Conservation (phyloP, 1,140 invertebrate species). For the Charaxes varanes region DNA sequence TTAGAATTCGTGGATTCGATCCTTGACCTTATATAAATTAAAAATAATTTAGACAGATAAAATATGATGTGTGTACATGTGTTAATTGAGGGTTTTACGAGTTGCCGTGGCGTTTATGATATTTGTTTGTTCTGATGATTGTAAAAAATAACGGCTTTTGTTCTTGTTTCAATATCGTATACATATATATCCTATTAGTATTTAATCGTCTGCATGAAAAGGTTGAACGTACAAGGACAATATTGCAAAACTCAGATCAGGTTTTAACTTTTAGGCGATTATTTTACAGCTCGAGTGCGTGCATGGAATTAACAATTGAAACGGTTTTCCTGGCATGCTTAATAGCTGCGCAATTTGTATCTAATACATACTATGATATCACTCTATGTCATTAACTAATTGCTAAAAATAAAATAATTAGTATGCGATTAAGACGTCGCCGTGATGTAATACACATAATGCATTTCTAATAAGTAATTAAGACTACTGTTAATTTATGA, state of each 20-base stretch:
- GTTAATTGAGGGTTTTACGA: too few relatives aligned
- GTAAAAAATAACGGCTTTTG: not conserved
- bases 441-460: too few relatives aligned
- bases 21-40: conserved; percentile 13
- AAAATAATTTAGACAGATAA: too few relatives aligned
- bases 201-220: conserved; percentile 22
- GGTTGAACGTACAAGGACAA: conserved; percentile 36
- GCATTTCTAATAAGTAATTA: too few relatives aligned
- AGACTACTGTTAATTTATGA: too few relatives aligned
- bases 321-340: not conserved
- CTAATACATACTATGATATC: too few relatives aligned
- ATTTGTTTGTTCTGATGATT: not conserved
- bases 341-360: not conserved
- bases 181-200: conserved; percentile 1
- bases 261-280: conserved; percentile 23
- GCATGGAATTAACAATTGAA: not conserved
- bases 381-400: too few relatives aligned
- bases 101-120: too few relatives aligned
- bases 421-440: too few relatives aligned
- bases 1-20: conserved; percentile 1
- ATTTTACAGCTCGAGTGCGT: conserved; percentile 11
- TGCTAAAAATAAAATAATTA: too few relatives aligned
- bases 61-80: too few relatives aligned
- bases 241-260: conserved; percentile 25
- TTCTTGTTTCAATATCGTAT: not conserved